These are phyloP conservation scores for Eulemur macaco DNA, from an alignment of 2,113 vertebrate genomes.

Conservation along the genomic window DNA sequence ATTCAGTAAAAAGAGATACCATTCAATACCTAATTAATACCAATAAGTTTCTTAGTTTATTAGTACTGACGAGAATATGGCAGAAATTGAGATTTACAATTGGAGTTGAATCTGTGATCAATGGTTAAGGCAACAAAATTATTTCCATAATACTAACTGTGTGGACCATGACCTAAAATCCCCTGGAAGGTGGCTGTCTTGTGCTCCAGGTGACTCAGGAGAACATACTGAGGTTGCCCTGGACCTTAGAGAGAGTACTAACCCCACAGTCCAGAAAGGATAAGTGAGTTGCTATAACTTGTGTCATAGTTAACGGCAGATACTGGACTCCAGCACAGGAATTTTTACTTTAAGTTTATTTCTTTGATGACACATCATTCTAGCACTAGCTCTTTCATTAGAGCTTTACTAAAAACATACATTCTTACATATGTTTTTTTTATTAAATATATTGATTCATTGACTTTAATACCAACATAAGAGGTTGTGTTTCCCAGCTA, in stretches of 20 bases:
- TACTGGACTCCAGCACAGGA: accelerated
- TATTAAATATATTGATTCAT: background rate
- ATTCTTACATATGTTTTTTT: background rate
- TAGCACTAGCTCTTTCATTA: background rate
- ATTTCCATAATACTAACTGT: background rate
- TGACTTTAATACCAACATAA: background rate
- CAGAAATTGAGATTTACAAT: background rate
- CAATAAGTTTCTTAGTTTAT: background rate
- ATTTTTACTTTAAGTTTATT: background rate
- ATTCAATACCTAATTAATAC: background rate
- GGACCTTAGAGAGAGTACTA: no score
- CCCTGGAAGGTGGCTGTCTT: background rate
- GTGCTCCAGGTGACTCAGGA: background rate
- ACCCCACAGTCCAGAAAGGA: background rate
- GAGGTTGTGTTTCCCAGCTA: background rate
- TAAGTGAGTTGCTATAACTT: no score
- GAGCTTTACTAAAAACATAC: background rate
- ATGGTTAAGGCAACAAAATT: background rate
- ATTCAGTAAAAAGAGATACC: background rate
- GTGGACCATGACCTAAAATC: background rate
- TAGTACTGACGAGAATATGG: background rate
- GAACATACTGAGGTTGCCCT: background rate
- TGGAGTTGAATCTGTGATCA: background rate
- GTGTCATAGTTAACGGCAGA: background rate
- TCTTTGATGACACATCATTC: background rate